Base-by-base conservation (phyloP, 2,113 vertebrate species). In the Sminthopsis crassicaudata region DNA sequence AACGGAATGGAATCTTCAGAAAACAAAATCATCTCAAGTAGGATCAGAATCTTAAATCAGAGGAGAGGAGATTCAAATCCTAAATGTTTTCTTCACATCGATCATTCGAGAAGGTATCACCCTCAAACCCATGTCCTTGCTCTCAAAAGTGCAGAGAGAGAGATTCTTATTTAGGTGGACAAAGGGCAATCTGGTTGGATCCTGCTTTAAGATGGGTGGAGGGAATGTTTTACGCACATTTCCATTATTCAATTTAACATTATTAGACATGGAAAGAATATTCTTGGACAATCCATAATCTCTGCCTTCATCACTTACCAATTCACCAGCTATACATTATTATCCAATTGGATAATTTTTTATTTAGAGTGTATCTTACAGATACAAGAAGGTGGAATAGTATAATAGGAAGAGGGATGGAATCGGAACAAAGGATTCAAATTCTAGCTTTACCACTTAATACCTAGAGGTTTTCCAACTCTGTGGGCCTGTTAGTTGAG, bases 11-110 rank as follows among this genome's bases (percentile, higher is more conserved):
- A 67, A 91, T 12, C 25, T 36, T 53, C 36, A 84, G 92, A 96
- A 89, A 92, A 96, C 54, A 67, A 92, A 94, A 91, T 93, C 53
- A 91, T 88, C 52, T 67, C 90, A 19, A 91, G 53, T 16, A 92
- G 89, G 91, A 95, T 48, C 7, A 52, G 46, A 51, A 54, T 91
- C 92, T 91, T 22, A 42, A 91, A 91, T 36, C 92, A 89, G 46
- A 46, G 0, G 2, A 89, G 46, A 53, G 19, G 25, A 0, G 8
- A 54, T 51, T 3, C 14, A 0, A 55, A 0, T 10, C 1, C 8
- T 2, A 27, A 16, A 52, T 0, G 0, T 36, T 90, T 51, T 90
- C 60, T 8, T 3, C 3, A 26, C 25, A 26, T 46, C 51, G 67
- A 52, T 90, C 91, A 3, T 0, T 2, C 1, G 0, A 26, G 93